Conservation (phyloP, 2,888 invertebrate species). For the Tetragonisca angustula region DNA sequence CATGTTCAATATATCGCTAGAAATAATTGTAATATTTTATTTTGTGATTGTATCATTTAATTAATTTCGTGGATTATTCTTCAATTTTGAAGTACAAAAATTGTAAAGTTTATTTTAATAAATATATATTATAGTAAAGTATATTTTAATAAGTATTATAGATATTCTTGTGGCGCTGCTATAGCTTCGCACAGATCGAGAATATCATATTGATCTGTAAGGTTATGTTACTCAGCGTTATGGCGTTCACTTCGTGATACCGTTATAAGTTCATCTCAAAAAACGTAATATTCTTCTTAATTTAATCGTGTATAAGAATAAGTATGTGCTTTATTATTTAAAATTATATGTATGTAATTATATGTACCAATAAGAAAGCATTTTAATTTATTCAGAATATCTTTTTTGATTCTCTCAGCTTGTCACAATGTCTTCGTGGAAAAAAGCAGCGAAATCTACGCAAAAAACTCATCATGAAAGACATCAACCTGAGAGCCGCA, state of each 20-base stretch:
- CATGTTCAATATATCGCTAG: neutral
- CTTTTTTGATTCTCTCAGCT: neutral
- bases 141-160: neutral
- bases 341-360: neutral
- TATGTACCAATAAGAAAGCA: neutral
- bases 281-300: neutral
- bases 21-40: conserved; percentile 4
- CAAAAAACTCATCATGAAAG: conserved; percentile 94
- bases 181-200: neutral
- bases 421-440: conserved; percentile 93
- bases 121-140: neutral
- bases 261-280: neutral
- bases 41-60: neutral
- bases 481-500: conserved; percentile 91
- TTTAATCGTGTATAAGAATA: neutral
- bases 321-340: neutral
- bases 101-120: conserved; percentile 1
- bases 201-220: neutral
- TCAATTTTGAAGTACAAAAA: neutral
- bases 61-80: neutral
- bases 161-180: neutral
- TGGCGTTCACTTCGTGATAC: too few relatives aligned
- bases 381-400: neutral
- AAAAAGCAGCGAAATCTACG: conserved; percentile 93
- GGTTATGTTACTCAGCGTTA: conserved; percentile 46